These are phyloP conservation scores for Sciurus vulgaris DNA, from an alignment of 2,797 vertebrate species.

Conservation along the genomic window DNA sequence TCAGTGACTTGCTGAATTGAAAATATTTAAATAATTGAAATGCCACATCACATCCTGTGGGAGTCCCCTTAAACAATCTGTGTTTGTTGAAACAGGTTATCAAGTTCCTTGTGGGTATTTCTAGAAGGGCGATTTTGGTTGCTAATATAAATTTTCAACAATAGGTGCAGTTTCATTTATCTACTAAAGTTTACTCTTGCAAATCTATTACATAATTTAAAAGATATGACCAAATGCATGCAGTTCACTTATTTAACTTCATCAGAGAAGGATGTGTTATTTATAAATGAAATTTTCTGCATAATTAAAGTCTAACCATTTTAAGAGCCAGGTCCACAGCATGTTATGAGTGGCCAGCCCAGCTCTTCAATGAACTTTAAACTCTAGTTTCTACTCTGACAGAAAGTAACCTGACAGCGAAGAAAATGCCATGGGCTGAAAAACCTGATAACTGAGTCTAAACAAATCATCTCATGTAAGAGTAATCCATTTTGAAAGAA, in stretches of 20 bases:
- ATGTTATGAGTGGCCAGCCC: not conserved
- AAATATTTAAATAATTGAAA: constrained; percentile 69
- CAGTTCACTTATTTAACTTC: not conserved
- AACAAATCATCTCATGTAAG: constrained; percentile 26
- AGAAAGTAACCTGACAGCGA: constrained; percentile 43
- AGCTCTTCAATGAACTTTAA: not conserved
- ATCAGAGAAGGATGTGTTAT: not conserved
- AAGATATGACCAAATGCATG: not conserved
- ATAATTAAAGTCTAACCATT: not conserved
- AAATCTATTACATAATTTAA: not conserved
- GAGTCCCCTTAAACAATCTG: not conserved
- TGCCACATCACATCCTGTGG: not conserved
- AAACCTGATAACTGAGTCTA: constrained; percentile 24
- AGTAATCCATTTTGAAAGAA: not conserved
- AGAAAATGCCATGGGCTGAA: constrained; percentile 16
- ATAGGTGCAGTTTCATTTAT: constrained; percentile 8
- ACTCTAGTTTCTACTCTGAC: not conserved
- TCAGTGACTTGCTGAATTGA: not conserved
- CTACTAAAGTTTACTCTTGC: not conserved
- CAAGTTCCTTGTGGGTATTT: not conserved
- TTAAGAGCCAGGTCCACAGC: not conserved
- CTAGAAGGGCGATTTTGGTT: not conserved
- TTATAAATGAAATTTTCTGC: not conserved
- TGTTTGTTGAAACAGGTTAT: not conserved
- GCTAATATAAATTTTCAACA: constrained; percentile 51